Evolutionary conservation across 1,140 invertebrate species (phyloP).

Genomic region (Drosophila willistoni): DNA sequence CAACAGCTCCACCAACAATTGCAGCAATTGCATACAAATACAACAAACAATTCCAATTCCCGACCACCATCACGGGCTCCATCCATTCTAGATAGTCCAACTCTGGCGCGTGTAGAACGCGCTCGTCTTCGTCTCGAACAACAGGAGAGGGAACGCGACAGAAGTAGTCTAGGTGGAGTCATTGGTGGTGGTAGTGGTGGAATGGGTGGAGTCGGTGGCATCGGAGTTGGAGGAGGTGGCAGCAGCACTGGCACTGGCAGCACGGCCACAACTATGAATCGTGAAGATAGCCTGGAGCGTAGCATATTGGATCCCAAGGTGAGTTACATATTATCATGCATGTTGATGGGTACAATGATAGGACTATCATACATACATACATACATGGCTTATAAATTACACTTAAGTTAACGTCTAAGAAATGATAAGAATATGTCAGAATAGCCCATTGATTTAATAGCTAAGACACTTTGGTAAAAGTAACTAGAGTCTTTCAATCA

Average conservation of each 20-base stretch:
- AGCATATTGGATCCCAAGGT: conserved; percentile 83
- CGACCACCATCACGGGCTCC: conserved; percentile 81
- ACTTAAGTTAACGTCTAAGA: conserved; percentile 45
- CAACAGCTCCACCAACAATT: conserved; percentile 60
- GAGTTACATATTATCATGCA: conserved; percentile 34
- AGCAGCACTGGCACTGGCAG: conserved; percentile 65
- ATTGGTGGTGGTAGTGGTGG: conserved; percentile 16
- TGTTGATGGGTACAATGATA: not conserved
- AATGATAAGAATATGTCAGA: too few species aligned
- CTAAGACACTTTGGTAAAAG: too few species aligned
- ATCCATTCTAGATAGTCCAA: conserved; percentile 85
- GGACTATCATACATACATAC: not conserved
- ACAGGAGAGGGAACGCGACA: conserved; percentile 66
- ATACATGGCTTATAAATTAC: conserved; percentile 55
- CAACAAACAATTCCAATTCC: conserved; percentile 67
- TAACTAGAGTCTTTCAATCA: too few species aligned
- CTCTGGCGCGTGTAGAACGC: conserved; percentile 85
- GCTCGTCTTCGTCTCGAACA: conserved; percentile 84
- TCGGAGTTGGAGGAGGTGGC: conserved; percentile 35
- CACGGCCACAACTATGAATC: conserved; percentile 75
- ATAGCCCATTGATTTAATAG: too few species aligned
- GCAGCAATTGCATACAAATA: conserved; percentile 55
- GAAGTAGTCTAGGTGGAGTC: conserved; percentile 48
- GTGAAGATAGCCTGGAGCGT: conserved; percentile 78
- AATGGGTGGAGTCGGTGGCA: not conserved